Evolutionary conservation across 1,140 invertebrate species (phyloP).

Genomic region (Brachionus sp.): DNA sequence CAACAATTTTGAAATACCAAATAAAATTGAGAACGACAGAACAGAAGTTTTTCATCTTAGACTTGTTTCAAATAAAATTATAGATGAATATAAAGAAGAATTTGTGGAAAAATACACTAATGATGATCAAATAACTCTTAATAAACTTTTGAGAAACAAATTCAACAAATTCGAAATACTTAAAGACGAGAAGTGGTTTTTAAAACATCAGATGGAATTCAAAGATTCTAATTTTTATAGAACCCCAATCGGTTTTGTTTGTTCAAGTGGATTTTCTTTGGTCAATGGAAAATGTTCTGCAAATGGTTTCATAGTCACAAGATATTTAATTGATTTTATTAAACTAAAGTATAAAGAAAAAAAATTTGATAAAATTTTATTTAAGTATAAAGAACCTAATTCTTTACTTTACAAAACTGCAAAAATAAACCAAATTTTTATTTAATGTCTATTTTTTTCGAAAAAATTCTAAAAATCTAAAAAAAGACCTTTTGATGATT

Average conservation of each 20-base stretch:
- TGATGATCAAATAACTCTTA: background rate
- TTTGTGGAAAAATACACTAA: background rate
- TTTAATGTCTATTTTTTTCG: background rate
- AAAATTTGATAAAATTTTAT: background rate
- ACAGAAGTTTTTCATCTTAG: background rate
- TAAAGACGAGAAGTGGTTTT: slow-evolving; percentile 14
- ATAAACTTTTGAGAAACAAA: slow-evolving; percentile 5
- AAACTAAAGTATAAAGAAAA: background rate
- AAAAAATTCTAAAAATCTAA: too few species aligned
- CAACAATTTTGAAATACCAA: background rate
- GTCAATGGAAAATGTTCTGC: slow-evolving; percentile 28
- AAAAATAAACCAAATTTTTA: slow-evolving; percentile 28
- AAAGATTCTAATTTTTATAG: background rate
- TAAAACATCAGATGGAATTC: background rate
- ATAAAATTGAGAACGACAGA: background rate
- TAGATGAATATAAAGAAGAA: slow-evolving; percentile 14
- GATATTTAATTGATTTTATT: background rate
- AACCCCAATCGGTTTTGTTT: slow-evolving; percentile 12
- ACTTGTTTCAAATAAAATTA: slow-evolving; percentile 7
- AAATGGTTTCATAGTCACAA: slow-evolving; percentile 18
- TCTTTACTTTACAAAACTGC: background rate
- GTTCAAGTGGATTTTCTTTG: slow-evolving; percentile 20
- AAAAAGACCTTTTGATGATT: background rate
- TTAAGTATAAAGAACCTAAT: slow-evolving; percentile 26
- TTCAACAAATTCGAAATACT: slow-evolving; percentile 32